Conservation (phyloP, 2,797 vertebrate species). For the Pantherophis alleghaniensis region DNA sequence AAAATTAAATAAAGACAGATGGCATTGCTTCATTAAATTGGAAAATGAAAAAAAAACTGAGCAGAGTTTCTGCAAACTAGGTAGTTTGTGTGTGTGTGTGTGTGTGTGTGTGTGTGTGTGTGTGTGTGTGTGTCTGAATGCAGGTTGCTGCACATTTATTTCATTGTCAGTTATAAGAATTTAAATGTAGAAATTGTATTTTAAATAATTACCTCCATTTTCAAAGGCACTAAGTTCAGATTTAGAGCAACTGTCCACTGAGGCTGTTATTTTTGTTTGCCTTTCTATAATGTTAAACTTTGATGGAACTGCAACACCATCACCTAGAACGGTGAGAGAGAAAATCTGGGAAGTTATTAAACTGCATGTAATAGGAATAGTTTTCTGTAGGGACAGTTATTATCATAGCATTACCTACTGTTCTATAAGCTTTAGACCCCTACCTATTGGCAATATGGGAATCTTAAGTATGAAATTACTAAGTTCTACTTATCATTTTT, state of each 20-base stretch:
- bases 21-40: background rate
- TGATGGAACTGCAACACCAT: constrained; percentile 53
- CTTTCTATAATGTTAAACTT: constrained; percentile 53
- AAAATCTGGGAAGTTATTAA: background rate
- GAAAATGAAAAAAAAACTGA: background rate
- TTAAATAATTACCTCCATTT: constrained; percentile 63
- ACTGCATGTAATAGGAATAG: background rate
- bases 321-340: constrained; percentile 49
- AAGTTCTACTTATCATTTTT: background rate
- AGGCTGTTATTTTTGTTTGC: constrained; percentile 43
- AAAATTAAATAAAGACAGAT: background rate
- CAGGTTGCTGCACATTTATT: background rate
- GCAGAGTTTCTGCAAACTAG: background rate
- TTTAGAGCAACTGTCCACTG: constrained; percentile 46
- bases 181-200: background rate
- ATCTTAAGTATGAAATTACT: background rate
- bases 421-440: background rate
- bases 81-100: background rate
- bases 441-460: background rate
- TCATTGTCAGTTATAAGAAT: background rate
- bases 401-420: background rate
- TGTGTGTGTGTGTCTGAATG: background rate
- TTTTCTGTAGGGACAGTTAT: background rate
- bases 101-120: background rate
- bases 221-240: constrained; percentile 51